A percentile compares a stretch with the other conserved stretches of the same genome.
phyloP scores from a whole-genome alignment of 2,797 vertebrate genomes.

The Tauraco hartlaubi region DNA sequence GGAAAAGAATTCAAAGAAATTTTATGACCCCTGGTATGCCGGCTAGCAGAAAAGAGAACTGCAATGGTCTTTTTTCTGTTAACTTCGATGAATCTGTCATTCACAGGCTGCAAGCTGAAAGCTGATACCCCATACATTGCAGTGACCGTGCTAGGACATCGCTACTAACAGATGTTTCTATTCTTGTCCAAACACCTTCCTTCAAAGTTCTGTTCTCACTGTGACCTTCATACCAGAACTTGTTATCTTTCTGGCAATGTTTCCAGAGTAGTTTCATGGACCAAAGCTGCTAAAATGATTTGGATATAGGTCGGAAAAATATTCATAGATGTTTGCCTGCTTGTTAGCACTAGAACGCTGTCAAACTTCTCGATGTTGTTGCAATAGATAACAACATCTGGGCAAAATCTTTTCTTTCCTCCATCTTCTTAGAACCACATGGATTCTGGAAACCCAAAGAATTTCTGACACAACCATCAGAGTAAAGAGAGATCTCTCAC shows the following conservation, averaged over 20 bases:
- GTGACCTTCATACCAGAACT: conserved; percentile 66
- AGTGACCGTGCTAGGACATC: conserved; percentile 65
- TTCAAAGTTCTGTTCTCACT: conserved; percentile 59
- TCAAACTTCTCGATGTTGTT: background rate
- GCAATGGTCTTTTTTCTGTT: conserved; percentile 12
- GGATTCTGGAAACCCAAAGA: background rate
- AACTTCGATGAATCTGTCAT: conserved; percentile 55
- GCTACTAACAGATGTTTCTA: conserved; percentile 71
- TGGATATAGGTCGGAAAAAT: conserved; percentile 44
- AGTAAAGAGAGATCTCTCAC: background rate
- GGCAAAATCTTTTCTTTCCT: background rate
- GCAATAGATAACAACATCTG: background rate
- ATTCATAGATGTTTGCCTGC: conserved; percentile 13
- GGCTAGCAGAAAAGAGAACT: background rate
- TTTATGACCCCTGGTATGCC: background rate
- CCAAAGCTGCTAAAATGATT: conserved; percentile 43
- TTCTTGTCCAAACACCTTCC: conserved; percentile 72
- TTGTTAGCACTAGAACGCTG: background rate
- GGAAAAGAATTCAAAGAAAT: conserved; percentile 33
- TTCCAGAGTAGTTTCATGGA: conserved; percentile 45
- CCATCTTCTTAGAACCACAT: background rate
- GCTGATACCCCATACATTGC: conserved; percentile 40
- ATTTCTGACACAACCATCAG: background rate
- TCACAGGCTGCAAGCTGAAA: conserved; percentile 39
- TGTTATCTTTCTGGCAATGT: conserved; percentile 57